Conservation (phyloP, 1,140 invertebrate genomes). For the Neodiprion virginianus region DNA sequence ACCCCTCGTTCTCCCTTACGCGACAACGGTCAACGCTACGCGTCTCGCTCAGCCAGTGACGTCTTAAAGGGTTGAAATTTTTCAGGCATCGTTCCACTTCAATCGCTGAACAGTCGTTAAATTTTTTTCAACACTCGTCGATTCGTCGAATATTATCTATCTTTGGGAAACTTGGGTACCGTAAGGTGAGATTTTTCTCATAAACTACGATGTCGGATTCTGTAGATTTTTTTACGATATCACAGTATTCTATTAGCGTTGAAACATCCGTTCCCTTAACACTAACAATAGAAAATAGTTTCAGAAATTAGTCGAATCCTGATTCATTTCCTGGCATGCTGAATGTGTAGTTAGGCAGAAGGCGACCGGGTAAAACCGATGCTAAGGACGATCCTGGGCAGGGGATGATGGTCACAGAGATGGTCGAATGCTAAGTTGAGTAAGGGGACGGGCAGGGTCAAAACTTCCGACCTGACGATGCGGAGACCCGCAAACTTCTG, state of each 20-base stretch:
- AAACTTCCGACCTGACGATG: conserved; percentile 4
- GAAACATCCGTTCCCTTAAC: too few relatives aligned
- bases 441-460: not conserved
- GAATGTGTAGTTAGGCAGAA: not conserved
- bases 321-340: not conserved
- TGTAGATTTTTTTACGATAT: too few relatives aligned
- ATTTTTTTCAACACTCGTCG: too few relatives aligned
- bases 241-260: too few relatives aligned
- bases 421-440: not conserved
- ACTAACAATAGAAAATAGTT: too few relatives aligned
- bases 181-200: too few relatives aligned
- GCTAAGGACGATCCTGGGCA: not conserved
- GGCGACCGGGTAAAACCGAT: not conserved
- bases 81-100: not conserved
- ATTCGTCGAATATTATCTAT: too few relatives aligned
- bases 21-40: not conserved
- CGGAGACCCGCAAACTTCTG: not conserved
- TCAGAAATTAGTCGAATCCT: too few relatives aligned
- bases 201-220: too few relatives aligned
- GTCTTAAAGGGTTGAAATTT: not conserved
- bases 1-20: not conserved
- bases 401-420: not conserved
- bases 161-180: too few relatives aligned
- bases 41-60: not conserved
- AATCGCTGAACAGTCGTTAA: too few relatives aligned